Percentiles rank a stretch among this genome's conserved stretches.
Conservation (phyloP, 2,888 invertebrate genomes). For the Sphinx pinastri region DNA sequence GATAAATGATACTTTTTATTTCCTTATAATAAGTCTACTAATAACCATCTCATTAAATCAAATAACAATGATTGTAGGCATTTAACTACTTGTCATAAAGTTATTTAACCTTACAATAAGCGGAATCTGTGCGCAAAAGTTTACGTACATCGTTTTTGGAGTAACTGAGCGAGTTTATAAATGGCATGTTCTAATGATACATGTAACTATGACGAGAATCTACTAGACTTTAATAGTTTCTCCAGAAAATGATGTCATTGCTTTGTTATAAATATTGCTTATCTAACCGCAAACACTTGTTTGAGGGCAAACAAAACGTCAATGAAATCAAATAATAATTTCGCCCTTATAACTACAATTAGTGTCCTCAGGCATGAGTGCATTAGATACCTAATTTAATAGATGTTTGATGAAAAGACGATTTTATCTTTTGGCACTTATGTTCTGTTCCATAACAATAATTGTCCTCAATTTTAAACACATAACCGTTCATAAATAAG, state of each 20-base stretch:
- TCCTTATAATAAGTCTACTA: no score
- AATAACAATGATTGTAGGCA: no score
- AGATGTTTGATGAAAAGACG: no score
- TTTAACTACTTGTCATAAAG: no score
- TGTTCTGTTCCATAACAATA: conserved; percentile 14
- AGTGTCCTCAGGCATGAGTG: no score
- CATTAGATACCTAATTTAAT: no score
- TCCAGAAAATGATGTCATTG: conserved; percentile 42
- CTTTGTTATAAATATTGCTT: not conserved
- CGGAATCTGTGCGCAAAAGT: not conserved
- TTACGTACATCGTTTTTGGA: not conserved
- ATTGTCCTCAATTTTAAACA: conserved; percentile 39
- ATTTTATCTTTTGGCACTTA: not conserved
- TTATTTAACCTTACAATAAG: not conserved
- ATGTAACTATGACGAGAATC: conserved; percentile 18
- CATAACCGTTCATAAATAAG: conserved; percentile 28
- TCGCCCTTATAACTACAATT: not conserved
- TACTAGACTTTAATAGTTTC: conserved; percentile 35
- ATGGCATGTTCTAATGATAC: conserved; percentile 28
- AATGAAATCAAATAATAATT: not conserved
- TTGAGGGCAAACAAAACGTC: not conserved
- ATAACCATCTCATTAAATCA: no score
- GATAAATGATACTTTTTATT: no score
- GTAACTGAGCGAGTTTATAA: not conserved
- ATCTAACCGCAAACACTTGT: not conserved